These are phyloP conservation scores for Urocolius indicus DNA, from an alignment of 2,113 vertebrate species.

Conservation along the genomic window DNA sequence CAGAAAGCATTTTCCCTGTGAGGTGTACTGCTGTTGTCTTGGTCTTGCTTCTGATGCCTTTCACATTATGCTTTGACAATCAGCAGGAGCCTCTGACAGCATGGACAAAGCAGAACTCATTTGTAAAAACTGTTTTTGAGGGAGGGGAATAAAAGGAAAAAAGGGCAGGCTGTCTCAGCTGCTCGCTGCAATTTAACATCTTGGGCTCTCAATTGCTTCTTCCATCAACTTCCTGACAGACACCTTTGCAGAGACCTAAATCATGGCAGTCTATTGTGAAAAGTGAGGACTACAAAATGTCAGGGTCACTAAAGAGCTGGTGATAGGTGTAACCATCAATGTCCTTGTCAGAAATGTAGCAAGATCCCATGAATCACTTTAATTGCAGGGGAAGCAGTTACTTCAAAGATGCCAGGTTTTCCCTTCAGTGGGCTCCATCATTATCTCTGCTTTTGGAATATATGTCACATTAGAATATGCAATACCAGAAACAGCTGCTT, in stretches of 20 bases:
- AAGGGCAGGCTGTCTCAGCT: not conserved
- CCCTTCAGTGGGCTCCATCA: not conserved
- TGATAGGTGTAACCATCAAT: not conserved
- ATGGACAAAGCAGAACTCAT: not conserved
- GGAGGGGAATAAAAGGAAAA: not conserved
- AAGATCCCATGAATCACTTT: not conserved
- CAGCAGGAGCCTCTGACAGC: not conserved
- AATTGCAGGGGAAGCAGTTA: not conserved
- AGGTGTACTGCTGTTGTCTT: not conserved
- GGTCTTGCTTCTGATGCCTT: not conserved
- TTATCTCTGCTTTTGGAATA: not conserved
- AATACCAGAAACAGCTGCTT: too few species aligned
- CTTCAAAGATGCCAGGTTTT: not conserved
- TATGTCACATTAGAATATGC: fast-evolving
- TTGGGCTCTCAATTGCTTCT: not conserved
- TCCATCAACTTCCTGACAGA: not conserved
- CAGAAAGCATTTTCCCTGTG: not conserved
- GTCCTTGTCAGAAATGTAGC: not conserved
- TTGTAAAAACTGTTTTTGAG: not conserved
- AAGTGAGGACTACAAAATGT: not conserved
- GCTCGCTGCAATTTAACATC: not conserved
- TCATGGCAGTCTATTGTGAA: not conserved
- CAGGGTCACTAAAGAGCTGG: not conserved
- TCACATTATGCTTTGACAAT: not conserved
- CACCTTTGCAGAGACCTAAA: not conserved